Base-by-base conservation (phyloP, 2,797 vertebrate genomes). In the Eleutherodactylus coqui region DNA sequence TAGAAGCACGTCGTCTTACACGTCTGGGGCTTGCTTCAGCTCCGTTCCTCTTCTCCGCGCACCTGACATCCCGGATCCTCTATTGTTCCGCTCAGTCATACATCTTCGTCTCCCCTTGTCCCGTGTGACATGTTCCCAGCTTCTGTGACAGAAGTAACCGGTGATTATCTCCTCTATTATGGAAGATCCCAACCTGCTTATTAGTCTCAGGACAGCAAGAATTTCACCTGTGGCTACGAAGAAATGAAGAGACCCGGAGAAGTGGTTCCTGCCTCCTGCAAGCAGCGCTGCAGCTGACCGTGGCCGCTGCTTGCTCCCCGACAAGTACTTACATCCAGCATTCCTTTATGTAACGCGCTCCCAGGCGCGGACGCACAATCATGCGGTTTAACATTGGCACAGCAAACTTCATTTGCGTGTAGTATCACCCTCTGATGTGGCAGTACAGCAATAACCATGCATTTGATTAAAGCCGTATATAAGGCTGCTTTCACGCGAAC, bases 291-390 rank as follows among this genome's bases (percentile, higher is more conserved):
- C 47, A 82, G 45, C 79, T 82, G 79, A 82, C 36, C 3, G n/a
- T 9, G 2, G 41, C 24, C 36, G 60, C 19, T n/a, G 53, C 7
- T 70, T 79, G 64, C 62, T 43, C 49, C 27, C 19, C 47, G 75
- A 70, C 47, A 79, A 45, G n/a, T 49, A 72, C 64, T 47, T 80
- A 85, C n/a, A 11, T 60, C 16, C 27, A 38, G 53, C 67, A 80
- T 80, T 85, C n/a, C 27, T 58, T 79, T 79, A 85, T 79, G 38
- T 70, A 9, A 78, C 60, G 45, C 34, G 24, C 75, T 60, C 51
- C 27, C 14, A 29, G 17, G 29, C 10, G 24, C 19, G 16, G 5
- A 19, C 64, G 72, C 73, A 67, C 32, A 84, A 38, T 67, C 51
- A 60, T 76, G 16, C 62, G 69, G 51, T 77, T 51, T 51, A 47